phyloP scores from a whole-genome alignment of 2,113 vertebrate genomes.

The Chaetodon trifascialis region DNA sequence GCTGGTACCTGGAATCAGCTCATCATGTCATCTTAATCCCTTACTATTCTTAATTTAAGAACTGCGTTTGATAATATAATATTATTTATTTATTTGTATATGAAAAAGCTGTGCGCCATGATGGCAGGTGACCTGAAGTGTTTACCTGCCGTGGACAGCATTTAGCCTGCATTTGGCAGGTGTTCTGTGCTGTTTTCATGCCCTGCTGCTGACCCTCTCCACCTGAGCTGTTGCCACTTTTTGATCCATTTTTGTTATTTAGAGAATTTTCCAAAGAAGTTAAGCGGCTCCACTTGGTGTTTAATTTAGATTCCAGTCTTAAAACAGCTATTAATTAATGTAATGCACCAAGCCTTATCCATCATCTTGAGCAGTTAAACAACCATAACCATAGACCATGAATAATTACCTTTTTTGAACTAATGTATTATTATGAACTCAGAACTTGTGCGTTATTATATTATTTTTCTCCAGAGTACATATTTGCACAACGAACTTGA shows the following conservation, averaged over 20 bases:
- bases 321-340: background rate
- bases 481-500: background rate
- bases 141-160: no score
- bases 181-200: no score
- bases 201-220: background rate
- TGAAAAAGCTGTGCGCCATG: no score
- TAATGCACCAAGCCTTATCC: background rate
- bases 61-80: no score
- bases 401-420: slow-evolving; percentile 1
- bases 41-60: no score
- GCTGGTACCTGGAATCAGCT: no score
- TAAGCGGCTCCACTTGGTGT: background rate
- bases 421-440: background rate
- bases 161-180: no score
- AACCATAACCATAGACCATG: background rate
- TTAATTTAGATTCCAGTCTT: background rate
- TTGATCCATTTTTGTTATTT: background rate
- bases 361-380: slow-evolving; percentile 9
- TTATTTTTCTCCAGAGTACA: background rate
- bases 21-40: no score
- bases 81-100: no score
- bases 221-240: background rate
- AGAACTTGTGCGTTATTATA: background rate
- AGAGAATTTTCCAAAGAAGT: background rate
- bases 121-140: no score